Base-by-base conservation (phyloP, 2,797 vertebrate genomes). In the Manis pentadactyla region DNA sequence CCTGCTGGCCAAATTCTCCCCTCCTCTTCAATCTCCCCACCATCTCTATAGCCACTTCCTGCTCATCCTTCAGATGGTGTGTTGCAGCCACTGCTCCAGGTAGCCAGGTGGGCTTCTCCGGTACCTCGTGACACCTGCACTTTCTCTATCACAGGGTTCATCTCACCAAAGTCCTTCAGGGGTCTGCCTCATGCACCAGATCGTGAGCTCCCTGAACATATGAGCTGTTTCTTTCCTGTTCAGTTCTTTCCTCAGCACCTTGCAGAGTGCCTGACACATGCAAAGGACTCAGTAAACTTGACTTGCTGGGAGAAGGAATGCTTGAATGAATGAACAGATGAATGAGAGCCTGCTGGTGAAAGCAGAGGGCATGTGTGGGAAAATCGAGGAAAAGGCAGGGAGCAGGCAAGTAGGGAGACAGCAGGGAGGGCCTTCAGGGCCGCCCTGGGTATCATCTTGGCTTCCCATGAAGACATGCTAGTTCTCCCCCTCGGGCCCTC, bases 401-500 rank as follows among this genome's bases (percentile, higher is more conserved):
- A 63, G 37, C 31, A 13, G 13, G 31, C 74, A 42, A 61, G 46
- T 27, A 31, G 12, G 46, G 4, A 29, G 74, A 61, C 42, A 49
- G 1, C 0, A 8, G 7, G 14, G 53, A 53, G 37, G 4, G 27
- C 34, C 90, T 51, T 0, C 0, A n/a, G n/a, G 27, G 11, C 37
- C 31, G 27, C 0, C 4, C 15, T 31, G 53, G 23, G 31, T 17
- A 34, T 69, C 77, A 3, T 39, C 19, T 9, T 5, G 17, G 34
- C 55, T 78, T 73, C 55, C 51, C 10, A 11, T 18, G 64, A 94
- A 59, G 71, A 74, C 1, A 5, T 1, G 18, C 31, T 12, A 42
- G 14, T 25, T 3, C 11, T 39, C 4, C 0, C 1, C 63, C 46
- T n/a, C 79, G 29, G 68, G 25, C 68, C 64, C 79, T 21, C 21